Base-by-base conservation (phyloP, 2,113 vertebrate genomes). In the Etheostoma spectabile region DNA sequence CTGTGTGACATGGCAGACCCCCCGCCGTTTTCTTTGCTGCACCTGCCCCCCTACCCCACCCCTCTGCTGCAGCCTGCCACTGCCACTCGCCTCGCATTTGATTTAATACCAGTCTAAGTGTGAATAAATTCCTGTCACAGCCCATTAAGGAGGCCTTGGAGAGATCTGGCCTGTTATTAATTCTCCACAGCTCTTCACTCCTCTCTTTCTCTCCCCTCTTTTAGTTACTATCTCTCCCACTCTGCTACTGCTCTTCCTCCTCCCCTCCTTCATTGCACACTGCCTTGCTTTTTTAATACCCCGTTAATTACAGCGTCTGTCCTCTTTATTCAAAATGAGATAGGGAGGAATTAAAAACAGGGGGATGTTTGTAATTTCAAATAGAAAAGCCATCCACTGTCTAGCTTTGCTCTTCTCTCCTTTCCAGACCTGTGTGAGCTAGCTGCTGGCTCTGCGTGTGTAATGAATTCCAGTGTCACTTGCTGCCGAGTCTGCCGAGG, bases 61-160 rank as follows among this genome's bases (percentile, higher is more conserved):
- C 88, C 83, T 67, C 69, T 84, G 88, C 85, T 88, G 86, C 87
- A 79, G 86, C 73, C 89, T 91, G 91, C 92, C 90, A 88, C 87
- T 74, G 78, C 89, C 91, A 90, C 89, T 92, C 66, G 82, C 87
- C 91, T 89, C 13, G 69, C 78, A 84, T 94, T 95, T 95, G 93
- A 95, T 96, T 94, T 94, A 95, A 95, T 94, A 94, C 93, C 92
- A 93, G 94, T 89, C 91, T 94, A 94, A 96, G 93, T 95, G 93
- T 94, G 94, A 95, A 95, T 95, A 95, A 94, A 95, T 96, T 95
- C 94, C 92, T 95, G 95, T 95, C 94, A 94, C 93, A 95, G 93
- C 89, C 93, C 93, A 95, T 95, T 96, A 95, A 94, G 89, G 92
- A 93, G 91, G 92, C 95, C 94, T 95, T 94, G 93, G 94, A 95